phyloP scores from a whole-genome alignment of 2,888 invertebrate species.

The Dynastes tityus region DNA sequence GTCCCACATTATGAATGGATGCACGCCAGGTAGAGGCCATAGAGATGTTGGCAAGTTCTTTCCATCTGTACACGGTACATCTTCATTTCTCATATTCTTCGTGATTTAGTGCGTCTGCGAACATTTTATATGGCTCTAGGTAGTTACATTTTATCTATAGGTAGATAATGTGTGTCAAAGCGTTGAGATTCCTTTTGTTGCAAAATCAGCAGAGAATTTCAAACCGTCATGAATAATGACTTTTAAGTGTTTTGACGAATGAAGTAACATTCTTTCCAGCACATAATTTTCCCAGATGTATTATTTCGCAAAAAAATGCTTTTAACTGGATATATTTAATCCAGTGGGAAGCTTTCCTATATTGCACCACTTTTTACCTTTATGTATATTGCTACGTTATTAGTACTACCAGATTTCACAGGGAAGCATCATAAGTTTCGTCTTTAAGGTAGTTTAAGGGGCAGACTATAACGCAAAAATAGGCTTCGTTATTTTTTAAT shows the following conservation, averaged over 20 bases:
- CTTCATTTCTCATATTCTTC: constrained; percentile 59
- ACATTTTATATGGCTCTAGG: constrained; percentile 55
- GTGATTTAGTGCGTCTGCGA: constrained; percentile 56
- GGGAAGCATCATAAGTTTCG: too few species aligned
- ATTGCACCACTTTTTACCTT: too few species aligned
- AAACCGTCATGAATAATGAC: constrained; percentile 7
- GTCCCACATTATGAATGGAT: constrained; percentile 52
- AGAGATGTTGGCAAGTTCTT: constrained; percentile 61
- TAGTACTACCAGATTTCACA: too few species aligned
- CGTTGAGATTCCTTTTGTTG: constrained; percentile 33
- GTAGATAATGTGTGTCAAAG: constrained; percentile 33
- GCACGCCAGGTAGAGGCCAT: constrained; percentile 39
- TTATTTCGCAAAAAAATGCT: too few species aligned
- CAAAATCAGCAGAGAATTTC: neutral
- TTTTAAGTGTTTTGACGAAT: constrained; percentile 17
- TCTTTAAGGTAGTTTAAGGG: too few species aligned
- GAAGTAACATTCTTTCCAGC: neutral
- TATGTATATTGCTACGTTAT: too few species aligned
- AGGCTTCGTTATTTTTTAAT: too few species aligned
- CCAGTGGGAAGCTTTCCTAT: too few species aligned
- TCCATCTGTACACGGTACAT: constrained; percentile 58
- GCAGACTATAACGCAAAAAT: too few species aligned
- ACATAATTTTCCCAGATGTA: neutral
- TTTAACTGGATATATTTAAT: too few species aligned
- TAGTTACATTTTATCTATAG: constrained; percentile 52